Evolutionary conservation across 1,140 invertebrate genomes (phyloP), one percentile per base, ranked within the genome.

Genomic region (Glossosoma conforme): DNA sequence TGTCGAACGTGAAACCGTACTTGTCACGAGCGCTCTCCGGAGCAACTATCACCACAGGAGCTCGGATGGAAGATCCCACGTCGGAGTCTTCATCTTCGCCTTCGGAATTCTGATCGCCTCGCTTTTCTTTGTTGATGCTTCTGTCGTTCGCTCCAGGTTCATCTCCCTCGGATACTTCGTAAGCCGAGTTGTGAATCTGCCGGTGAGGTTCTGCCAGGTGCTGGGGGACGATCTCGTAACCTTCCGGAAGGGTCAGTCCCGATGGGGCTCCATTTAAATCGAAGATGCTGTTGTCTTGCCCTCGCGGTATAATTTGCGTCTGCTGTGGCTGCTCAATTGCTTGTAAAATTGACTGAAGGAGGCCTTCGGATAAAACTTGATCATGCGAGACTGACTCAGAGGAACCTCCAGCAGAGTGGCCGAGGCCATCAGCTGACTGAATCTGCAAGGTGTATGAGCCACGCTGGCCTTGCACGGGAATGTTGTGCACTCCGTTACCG

Each of bases 261-360:
- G 71, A 69, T n/a, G 69, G 70, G 0, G 70, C 68, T 57, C 69
- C 67, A 19, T 49, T 55, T 8, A 58, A 41, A 28, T 53, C 52
- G 42, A 52, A 37, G 6, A 44, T 24, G 9, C 54, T 30, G n/a
- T 45, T 40, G 38, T 47, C 55, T 14, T 41, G 36, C n/a, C 48
- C 38, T 44, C 54, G 46, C 9, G 21, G 35, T 0, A 52, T 35
- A 30, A 54, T 48, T 36, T 58, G 56, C 1, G 52, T 60, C 28
- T 60, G 59, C 28, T 56, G 57, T 0, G 81, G 81, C 47, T 84
- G 77, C 61, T 87, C 84, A 25, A 87, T 85, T 2, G 83, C 85
- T 25, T 80, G 76, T 2, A 91, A 65, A 42, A 91, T 89, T 36
- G 87, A 84, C 61, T 89, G 86, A 3, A 91, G 64, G 0, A 91